These are phyloP conservation scores for Pelobates fuscus DNA, from an alignment of 2,113 vertebrate genomes.

Conservation along the genomic window DNA sequence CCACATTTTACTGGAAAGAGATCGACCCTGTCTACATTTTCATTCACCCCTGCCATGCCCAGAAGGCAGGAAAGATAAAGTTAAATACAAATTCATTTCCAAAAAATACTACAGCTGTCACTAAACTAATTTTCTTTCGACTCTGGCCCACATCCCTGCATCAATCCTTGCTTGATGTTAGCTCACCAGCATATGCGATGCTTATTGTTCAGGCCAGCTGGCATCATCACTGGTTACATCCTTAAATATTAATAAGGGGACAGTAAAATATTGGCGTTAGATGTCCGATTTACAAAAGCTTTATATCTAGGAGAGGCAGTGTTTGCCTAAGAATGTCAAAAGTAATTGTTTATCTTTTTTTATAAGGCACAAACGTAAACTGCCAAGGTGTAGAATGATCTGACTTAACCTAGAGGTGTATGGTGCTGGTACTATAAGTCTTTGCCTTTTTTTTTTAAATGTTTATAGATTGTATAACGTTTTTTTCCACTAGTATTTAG, in stretches of 20 bases:
- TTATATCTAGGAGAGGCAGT: background rate
- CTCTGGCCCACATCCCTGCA: slow-evolving; percentile 24
- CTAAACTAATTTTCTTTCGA: background rate
- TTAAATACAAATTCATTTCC: slow-evolving; percentile 23
- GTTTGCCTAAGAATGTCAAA: no score
- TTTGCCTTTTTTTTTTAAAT: no score
- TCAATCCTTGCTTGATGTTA: slow-evolving; percentile 16
- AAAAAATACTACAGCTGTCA: slow-evolving; percentile 39
- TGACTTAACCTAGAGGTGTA: no score
- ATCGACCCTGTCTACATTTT: background rate
- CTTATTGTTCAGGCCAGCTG: slow-evolving; percentile 36
- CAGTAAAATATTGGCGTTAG: slow-evolving; percentile 8
- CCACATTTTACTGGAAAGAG: slow-evolving; percentile 12
- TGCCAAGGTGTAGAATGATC: no score
- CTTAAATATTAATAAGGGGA: slow-evolving; percentile 16
- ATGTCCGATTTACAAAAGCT: background rate
- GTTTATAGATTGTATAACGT: no score
- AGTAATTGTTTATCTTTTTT: no score
- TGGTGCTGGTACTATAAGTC: no score
- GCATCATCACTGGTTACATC: slow-evolving; percentile 24
- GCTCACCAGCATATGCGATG: slow-evolving; percentile 33
- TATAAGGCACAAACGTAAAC: no score
- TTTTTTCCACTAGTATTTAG: no score
- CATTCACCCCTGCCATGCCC: background rate
- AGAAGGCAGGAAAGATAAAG: slow-evolving; percentile 35